A percentile compares a stretch with the other conserved stretches of the same genome.
phyloP scores from a whole-genome alignment of 2,113 vertebrate genomes.

The Megaleporinus macrocephalus region DNA sequence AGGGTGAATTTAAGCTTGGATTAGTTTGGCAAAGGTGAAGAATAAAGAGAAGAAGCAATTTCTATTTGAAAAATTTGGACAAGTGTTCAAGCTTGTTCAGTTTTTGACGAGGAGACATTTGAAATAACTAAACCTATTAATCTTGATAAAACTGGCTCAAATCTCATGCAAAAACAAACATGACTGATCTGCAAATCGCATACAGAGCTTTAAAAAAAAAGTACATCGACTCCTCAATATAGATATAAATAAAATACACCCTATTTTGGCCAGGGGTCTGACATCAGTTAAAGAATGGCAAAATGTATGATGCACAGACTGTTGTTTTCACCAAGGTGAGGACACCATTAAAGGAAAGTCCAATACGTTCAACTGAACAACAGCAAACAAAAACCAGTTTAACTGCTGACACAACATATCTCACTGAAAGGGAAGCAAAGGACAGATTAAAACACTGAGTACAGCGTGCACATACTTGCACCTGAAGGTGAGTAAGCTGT shows the following conservation, averaged over 20 bases:
- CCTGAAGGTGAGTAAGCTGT: slow-evolving; percentile 19
- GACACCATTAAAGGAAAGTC: slow-evolving; percentile 25
- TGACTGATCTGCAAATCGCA: not conserved
- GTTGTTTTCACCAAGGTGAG: not conserved
- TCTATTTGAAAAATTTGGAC: not conserved
- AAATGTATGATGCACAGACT: slow-evolving; percentile 8
- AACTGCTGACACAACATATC: slow-evolving; percentile 32
- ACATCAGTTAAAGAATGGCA: slow-evolving; percentile 3
- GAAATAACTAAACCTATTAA: not conserved
- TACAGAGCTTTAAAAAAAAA: not conserved
- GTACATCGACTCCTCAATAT: too few relatives aligned
- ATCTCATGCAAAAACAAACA: not conserved
- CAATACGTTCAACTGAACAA: not conserved
- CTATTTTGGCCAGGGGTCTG: not conserved
- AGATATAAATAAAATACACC: too few relatives aligned
- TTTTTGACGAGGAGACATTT: not conserved
- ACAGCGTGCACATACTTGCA: not conserved
- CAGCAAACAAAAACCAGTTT: slow-evolving; percentile 28
- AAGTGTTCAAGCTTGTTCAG: not conserved
- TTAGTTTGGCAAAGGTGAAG: slow-evolving; percentile 20
- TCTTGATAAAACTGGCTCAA: not conserved
- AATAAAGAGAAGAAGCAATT: slow-evolving; percentile 8
- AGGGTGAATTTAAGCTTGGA: slow-evolving; percentile 26
- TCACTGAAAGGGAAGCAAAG: not conserved
- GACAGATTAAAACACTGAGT: slow-evolving; percentile 11